Percentiles rank a stretch among this genome's conserved stretches.
These are phyloP conservation scores for Liasis olivaceus DNA, from an alignment of 2,797 vertebrate species.

Conservation along the genomic window DNA sequence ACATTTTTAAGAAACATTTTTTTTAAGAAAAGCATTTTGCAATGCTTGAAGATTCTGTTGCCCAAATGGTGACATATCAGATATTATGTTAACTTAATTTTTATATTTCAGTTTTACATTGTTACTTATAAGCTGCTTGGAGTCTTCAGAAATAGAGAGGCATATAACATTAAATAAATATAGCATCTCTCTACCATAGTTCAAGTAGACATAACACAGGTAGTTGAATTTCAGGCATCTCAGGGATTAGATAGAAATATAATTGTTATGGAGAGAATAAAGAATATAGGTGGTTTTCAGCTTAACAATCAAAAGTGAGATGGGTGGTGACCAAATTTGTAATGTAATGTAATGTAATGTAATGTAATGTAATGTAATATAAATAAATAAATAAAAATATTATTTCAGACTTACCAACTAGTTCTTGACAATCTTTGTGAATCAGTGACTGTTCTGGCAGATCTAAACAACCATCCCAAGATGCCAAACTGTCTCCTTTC, in stretches of 20 bases:
- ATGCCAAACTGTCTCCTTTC: slow-evolving; percentile 94
- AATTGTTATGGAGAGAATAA: neutral
- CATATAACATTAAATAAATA: neutral
- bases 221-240: neutral
- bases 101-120: neutral
- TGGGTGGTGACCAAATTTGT: no score
- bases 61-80: neutral
- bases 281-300: neutral
- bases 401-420: slow-evolving; percentile 84
- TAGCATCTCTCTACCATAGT: neutral
- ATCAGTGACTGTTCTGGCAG: slow-evolving; percentile 90
- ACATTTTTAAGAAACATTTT: neutral
- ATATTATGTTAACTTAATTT: neutral
- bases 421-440: slow-evolving; percentile 88
- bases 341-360: no score
- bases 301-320: neutral
- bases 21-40: neutral
- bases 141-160: neutral
- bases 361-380: no score
- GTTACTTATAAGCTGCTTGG: neutral
- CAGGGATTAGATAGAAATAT: neutral
- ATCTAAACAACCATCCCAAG: slow-evolving; percentile 93
- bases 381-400: neutral
- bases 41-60: neutral
- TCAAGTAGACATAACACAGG: neutral